Base-by-base conservation (phyloP, 64 coral and sea anemone species). In the Pocillopora damicornis region DNA sequence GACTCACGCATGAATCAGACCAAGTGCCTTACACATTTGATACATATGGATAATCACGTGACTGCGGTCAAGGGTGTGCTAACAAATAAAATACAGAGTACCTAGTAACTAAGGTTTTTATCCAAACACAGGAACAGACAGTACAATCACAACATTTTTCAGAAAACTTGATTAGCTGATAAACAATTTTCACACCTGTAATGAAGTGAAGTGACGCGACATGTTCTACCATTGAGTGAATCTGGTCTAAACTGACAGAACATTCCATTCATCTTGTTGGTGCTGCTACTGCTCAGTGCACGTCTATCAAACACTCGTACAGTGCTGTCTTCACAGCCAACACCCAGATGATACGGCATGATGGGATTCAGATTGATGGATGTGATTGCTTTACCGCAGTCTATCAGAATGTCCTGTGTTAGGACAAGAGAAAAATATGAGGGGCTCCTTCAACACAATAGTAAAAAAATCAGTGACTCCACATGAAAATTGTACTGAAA, bases 241-340 rank as follows among this genome's bases (percentile, higher is more conserved):
- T 95, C 93, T 35, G 97, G 97, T 88, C 90, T 94, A 37, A 99
- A 99, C 83, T 99, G 93, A 76, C 88, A 93, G 35, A 95, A 83
- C 56, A 99, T 78, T 63, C 97, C 93, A 36, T 85, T 85, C 42
- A 93, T 86, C 73, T 93, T 93, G 63, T 91, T 88, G 11, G 35
- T 63, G 26, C 73, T 88, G 16, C 77, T 63, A 66, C 88, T 87
- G n/a, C 83, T 95, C 23, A 99, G 73, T 11, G 97, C 76, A 79
- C 97, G 81, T 71, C 97, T 80, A 77, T 99, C 97, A 91, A 95
- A 99, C 76, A 95, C 88, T 22, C 93, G 79, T 3, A 99, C 90
- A 38, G 90, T 81, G 15, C 97, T 95, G 82, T 99, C 90, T 51
- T 95, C 97, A 80, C 97, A 99, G 9, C 97, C 97, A 12, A 99